Conservation (phyloP, 2,113 vertebrate species). For the Mus pahari region DNA sequence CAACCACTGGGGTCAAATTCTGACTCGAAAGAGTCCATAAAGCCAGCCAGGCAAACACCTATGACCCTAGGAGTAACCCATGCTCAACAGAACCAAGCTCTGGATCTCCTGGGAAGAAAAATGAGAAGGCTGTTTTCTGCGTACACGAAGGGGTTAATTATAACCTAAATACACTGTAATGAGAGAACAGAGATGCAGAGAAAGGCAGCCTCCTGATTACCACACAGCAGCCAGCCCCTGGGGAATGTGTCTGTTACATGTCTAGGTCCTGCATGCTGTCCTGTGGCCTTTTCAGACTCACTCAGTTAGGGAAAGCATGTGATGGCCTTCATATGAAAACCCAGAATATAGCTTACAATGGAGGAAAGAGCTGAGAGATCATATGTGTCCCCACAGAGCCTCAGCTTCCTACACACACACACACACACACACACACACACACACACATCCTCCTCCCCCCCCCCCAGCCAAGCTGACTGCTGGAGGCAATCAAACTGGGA, state of each 20-base stretch:
- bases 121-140: background rate
- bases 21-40: background rate
- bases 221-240: background rate
- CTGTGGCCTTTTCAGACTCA: background rate
- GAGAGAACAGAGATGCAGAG: background rate
- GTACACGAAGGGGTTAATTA: background rate
- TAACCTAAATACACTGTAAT: background rate
- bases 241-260: background rate
- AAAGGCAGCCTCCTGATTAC: background rate
- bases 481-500: background rate
- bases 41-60: fast-evolving
- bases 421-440: background rate
- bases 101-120: background rate
- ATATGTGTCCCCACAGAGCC: background rate
- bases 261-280: background rate
- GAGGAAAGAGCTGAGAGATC: background rate
- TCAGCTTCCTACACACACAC: background rate
- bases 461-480: background rate
- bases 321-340: background rate
- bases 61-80: fast-evolving
- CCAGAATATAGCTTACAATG: background rate
- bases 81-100: background rate
- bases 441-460: background rate
- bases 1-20: background rate
- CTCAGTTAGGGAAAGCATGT: background rate